Conservation (phyloP, 2,113 vertebrate genomes). For the Sphyrna mokarran region DNA sequence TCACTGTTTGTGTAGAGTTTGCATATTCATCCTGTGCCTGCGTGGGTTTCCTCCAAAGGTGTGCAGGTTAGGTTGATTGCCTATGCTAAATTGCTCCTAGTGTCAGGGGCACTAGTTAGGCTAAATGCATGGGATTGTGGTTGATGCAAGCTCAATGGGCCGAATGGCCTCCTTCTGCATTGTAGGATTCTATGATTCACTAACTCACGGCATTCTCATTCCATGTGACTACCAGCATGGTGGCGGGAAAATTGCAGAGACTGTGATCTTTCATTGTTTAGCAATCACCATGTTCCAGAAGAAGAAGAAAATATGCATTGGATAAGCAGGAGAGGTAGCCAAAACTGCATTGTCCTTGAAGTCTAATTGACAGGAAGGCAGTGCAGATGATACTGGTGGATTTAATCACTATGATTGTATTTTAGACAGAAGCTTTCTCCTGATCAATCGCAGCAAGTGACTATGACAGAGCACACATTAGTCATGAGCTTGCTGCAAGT, state of each 20-base stretch:
- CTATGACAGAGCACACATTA: neutral
- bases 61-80: no score
- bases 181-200: no score
- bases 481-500: neutral
- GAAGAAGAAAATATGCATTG: neutral
- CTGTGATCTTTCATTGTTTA: neutral
- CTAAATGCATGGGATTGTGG: no score
- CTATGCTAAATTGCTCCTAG: no score
- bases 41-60: no score
- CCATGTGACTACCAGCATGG: neutral
- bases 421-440: neutral
- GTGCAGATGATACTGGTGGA: neutral
- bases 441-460: neutral
- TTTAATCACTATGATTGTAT: neutral
- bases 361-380: neutral
- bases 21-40: no score
- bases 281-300: neutral
- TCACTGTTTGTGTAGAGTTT: no score
- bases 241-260: neutral
- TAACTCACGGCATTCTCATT: neutral
- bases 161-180: no score
- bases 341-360: neutral
- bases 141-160: no score
- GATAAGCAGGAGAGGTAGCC: neutral
- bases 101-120: no score